These are phyloP conservation scores for Pipistrellus pipistrellus DNA, from an alignment of 2,797 vertebrate genomes.

Conservation along the genomic window DNA sequence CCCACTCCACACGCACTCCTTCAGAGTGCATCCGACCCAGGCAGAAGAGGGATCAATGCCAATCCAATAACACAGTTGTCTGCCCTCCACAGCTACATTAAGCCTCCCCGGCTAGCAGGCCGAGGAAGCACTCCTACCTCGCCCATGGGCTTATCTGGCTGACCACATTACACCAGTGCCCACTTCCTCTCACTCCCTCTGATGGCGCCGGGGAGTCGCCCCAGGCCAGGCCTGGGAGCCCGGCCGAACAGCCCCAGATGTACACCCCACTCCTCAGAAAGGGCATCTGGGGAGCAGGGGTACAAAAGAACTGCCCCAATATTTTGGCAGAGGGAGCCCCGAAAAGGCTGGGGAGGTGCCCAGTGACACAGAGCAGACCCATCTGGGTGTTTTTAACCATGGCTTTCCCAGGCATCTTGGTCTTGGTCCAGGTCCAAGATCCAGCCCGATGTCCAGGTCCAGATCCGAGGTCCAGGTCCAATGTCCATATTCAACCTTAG, in stretches of 20 bases:
- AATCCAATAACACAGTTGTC: constrained; percentile 77
- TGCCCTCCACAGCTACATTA: constrained; percentile 76
- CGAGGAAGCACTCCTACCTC: constrained; percentile 44
- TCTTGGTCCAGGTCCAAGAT: constrained; percentile 26
- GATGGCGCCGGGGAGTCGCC: constrained; percentile 28
- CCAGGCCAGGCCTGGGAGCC: constrained; percentile 7
- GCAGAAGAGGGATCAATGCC: constrained; percentile 78
- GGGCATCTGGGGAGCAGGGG: not conserved
- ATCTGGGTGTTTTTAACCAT: not conserved
- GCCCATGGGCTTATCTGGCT: constrained; percentile 63
- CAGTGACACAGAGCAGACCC: constrained; percentile 35
- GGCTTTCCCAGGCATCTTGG: not conserved
- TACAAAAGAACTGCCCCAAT: constrained; percentile 1
- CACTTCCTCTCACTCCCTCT: constrained; percentile 47
- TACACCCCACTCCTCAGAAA: constrained; percentile 23
- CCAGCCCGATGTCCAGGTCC: not conserved
- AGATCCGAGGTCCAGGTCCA: not conserved
- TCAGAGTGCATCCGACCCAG: constrained; percentile 55
- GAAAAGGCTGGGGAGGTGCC: not conserved
- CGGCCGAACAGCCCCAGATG: not conserved
- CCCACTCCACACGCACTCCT: not conserved
- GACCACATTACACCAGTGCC: constrained; percentile 70
- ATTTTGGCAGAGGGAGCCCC: not conserved
- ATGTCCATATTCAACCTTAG: not conserved
- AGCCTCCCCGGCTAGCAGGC: constrained; percentile 55